Evolutionary conservation across 2,888 invertebrate species (phyloP).

Genomic region (Thecophora atra): DNA sequence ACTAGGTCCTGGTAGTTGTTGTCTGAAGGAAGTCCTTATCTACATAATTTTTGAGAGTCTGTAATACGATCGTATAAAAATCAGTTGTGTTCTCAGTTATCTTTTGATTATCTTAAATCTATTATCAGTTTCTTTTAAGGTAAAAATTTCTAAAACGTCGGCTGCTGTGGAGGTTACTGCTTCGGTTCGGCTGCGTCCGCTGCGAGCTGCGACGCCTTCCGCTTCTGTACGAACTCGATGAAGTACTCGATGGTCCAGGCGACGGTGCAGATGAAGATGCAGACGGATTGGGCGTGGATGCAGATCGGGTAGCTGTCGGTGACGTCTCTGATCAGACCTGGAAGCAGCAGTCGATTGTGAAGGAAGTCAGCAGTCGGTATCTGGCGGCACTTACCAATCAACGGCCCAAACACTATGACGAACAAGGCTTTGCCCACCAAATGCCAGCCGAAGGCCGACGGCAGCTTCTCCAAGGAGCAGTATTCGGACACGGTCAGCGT

Average conservation of each 20-base stretch:
- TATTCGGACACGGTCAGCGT: conserved; percentile 82
- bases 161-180: conserved; percentile 7
- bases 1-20: not conserved
- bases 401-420: conserved; percentile 75
- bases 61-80: not conserved
- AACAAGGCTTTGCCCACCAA: conserved; percentile 80
- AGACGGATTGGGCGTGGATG: conserved; percentile 77
- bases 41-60: no score
- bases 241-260: conserved; percentile 75
- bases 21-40: conserved; percentile 15
- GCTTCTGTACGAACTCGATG: conserved; percentile 52
- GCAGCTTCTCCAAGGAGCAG: conserved; percentile 76
- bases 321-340: conserved; percentile 77
- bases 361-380: not conserved
- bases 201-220: conserved; percentile 42
- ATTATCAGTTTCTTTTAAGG: not conserved
- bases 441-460: conserved; percentile 80
- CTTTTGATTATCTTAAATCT: not conserved
- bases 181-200: conserved; percentile 21
- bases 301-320: conserved; percentile 76
- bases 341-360: not conserved
- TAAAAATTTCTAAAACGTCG: no score
- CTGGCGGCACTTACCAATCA: conserved; percentile 70
- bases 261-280: conserved; percentile 74
- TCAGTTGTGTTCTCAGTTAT: not conserved